phyloP scores from a whole-genome alignment of 1,140 invertebrate genomes.

The Sitophilus oryzae region DNA sequence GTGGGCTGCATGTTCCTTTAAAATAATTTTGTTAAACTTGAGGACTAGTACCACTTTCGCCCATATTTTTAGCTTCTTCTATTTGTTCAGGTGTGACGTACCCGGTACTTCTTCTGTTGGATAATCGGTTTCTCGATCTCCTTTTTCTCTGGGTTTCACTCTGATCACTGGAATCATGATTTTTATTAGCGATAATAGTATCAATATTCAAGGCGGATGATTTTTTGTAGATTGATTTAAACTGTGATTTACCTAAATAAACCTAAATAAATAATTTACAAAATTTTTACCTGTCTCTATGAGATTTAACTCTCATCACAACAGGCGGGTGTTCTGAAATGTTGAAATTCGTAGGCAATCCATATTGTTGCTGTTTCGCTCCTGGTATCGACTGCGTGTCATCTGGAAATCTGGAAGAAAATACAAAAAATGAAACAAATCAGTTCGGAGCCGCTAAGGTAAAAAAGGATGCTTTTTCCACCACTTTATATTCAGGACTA shows the following conservation, averaged over 20 bases:
- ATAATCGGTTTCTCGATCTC: conserved; percentile 37
- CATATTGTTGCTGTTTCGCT: background rate
- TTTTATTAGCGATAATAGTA: too few species aligned
- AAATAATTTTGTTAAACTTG: too few species aligned
- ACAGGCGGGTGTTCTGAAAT: background rate
- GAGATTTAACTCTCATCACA: background rate
- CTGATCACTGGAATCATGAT: conserved; percentile 29
- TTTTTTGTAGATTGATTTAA: too few species aligned
- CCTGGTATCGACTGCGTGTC: background rate
- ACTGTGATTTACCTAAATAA: too few species aligned
- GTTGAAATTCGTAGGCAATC: background rate
- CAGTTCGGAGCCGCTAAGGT: too few species aligned
- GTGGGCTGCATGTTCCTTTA: too few species aligned
- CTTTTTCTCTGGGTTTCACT: conserved; percentile 40
- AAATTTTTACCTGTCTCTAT: too few species aligned
- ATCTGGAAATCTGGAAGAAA: background rate
- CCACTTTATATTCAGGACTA: too few species aligned
- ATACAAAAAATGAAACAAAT: background rate
- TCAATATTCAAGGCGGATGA: too few species aligned
- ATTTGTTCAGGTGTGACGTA: conserved; percentile 30
- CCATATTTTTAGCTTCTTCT: conserved; percentile 33
- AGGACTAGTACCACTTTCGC: too few species aligned
- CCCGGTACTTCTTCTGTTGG: conserved; percentile 39
- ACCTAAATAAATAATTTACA: too few species aligned
- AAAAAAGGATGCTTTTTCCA: too few species aligned